Percentiles rank a stretch among this genome's conserved stretches.
Evolutionary conservation across 2,888 invertebrate genomes (phyloP).

Genomic region (Epistrophe grossulariae): DNA sequence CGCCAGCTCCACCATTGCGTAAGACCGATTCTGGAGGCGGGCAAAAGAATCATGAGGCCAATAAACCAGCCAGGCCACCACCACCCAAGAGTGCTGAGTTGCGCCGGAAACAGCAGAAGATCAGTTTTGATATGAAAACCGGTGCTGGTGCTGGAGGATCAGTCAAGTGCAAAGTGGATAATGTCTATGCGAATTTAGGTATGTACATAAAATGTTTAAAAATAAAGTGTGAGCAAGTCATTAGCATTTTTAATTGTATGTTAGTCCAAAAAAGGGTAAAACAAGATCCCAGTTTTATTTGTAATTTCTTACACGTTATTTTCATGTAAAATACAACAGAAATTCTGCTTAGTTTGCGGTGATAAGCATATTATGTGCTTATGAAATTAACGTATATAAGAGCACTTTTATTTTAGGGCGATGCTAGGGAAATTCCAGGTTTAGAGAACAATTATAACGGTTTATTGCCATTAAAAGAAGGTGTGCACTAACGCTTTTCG

Average conservation of each 20-base stretch:
- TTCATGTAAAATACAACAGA: no score
- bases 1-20: slow-evolving; percentile 92
- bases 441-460: no score
- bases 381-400: no score
- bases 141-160: slow-evolving; percentile 79
- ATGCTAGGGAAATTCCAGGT: no score
- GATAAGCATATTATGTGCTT: no score
- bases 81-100: slow-evolving; percentile 89
- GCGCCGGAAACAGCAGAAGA: slow-evolving; percentile 86
- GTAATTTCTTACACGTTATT: no score
- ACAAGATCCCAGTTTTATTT: no score
- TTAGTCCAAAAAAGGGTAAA: neutral
- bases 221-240: neutral
- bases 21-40: slow-evolving; percentile 78
- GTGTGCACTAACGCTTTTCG: no score
- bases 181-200: slow-evolving; percentile 93
- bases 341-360: no score
- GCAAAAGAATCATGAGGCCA: slow-evolving; percentile 83
- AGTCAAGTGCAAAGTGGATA: slow-evolving; percentile 85
- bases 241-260: neutral
- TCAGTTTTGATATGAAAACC: slow-evolving; percentile 79
- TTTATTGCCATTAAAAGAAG: no score
- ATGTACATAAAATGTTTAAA: neutral
- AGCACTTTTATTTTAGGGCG: no score
- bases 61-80: slow-evolving; percentile 89